Conservation (phyloP, 2,113 vertebrate genomes). For the Plestiodon gilberti region DNA sequence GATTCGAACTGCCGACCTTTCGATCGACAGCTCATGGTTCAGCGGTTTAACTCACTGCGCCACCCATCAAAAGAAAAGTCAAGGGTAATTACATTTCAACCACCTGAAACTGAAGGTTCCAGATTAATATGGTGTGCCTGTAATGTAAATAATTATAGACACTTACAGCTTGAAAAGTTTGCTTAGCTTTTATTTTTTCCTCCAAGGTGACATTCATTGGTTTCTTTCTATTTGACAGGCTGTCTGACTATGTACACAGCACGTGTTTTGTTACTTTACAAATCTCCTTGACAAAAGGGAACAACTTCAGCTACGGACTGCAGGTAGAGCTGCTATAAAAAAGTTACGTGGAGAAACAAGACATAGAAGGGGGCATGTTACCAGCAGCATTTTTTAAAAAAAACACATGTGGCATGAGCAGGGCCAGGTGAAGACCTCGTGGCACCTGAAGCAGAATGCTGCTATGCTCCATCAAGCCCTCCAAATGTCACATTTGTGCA, state of each 20-base stretch:
- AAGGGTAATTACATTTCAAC: not conserved
- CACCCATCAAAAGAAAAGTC: not conserved
- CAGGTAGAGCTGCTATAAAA: not conserved
- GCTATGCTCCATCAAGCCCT: no score
- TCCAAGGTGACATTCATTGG: not conserved
- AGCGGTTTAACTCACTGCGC: no score
- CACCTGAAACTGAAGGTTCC: not conserved
- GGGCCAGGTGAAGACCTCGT: no score
- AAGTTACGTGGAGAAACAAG: no score
- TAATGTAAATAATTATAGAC: conserved; percentile 1
- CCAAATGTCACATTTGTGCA: no score
- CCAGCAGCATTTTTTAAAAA: no score
- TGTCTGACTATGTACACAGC: conserved; percentile 12
- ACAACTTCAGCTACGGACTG: not conserved
- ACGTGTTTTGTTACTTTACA: not conserved
- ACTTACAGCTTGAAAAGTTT: not conserved
- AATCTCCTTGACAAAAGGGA: not conserved
- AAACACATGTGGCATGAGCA: no score
- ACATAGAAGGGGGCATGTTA: no score
- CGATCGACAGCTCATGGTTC: no score
- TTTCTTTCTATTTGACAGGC: conserved; percentile 18
- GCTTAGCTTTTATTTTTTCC: not conserved
- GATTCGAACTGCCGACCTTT: no score
- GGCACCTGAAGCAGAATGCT: no score
- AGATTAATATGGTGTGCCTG: not conserved